Percentiles rank a stretch among this genome's conserved stretches.
phyloP scores from a whole-genome alignment of 2,113 vertebrate genomes.

The Prolemur simus region DNA sequence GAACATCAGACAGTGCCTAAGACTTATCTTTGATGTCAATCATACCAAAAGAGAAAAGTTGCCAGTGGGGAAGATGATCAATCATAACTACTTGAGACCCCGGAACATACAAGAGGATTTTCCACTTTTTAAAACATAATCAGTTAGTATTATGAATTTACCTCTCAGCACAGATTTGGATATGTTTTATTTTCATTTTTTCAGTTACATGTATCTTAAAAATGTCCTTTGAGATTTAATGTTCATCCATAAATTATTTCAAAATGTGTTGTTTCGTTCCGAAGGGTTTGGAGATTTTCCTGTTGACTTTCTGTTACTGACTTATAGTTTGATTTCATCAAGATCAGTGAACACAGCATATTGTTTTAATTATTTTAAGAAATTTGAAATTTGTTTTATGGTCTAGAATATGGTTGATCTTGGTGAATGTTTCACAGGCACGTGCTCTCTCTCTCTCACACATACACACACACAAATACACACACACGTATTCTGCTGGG shows the following conservation, averaged over 20 bases:
- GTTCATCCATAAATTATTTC: not conserved
- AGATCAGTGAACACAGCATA: not conserved
- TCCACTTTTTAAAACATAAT: not conserved
- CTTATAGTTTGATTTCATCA: not conserved
- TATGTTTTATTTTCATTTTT: not conserved
- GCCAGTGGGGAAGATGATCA: not conserved
- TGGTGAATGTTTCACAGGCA: not conserved
- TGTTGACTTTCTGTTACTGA: not conserved
- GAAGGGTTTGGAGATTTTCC: not conserved
- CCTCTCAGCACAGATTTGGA: not conserved
- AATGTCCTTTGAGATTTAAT: not conserved
- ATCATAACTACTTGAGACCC: not conserved
- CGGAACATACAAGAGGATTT: not conserved
- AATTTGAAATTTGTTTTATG: not conserved
- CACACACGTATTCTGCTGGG: not conserved
- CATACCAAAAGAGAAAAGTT: not conserved
- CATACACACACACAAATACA: not conserved
- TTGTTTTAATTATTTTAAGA: not conserved
- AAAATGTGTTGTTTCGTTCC: not conserved
- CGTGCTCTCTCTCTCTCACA: too few relatives aligned
- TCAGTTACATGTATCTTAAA: not conserved
- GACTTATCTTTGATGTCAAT: not conserved
- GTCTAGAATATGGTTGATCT: not conserved
- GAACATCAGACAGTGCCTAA: not conserved
- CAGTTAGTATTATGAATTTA: not conserved